phyloP scores from a whole-genome alignment of 2,113 vertebrate species.

The Rutilus rutilus region DNA sequence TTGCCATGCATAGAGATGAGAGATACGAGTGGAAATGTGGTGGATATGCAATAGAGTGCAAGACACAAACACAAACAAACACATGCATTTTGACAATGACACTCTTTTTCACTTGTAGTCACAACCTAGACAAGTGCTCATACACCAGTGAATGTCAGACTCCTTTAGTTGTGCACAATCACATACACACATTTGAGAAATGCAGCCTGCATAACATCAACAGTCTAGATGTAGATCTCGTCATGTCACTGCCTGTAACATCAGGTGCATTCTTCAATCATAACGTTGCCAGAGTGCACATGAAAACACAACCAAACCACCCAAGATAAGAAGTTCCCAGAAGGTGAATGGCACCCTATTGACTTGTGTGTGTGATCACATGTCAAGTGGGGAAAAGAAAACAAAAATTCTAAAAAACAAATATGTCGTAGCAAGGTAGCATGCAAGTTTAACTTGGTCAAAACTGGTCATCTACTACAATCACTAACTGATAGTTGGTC shows the following conservation, averaged over 20 bases:
- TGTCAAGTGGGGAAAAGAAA: not conserved
- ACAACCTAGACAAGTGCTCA: not conserved
- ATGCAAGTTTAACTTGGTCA: not conserved
- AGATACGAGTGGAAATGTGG: conserved; percentile 66
- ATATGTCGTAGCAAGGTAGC: not conserved
- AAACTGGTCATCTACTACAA: not conserved
- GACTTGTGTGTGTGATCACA: not conserved
- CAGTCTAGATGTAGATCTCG: conserved; percentile 32
- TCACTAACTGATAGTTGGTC: not conserved
- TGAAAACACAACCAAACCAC: conserved; percentile 28
- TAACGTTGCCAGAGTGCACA: conserved; percentile 36
- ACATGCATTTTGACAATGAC: conserved; percentile 15
- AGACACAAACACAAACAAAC: conserved; percentile 54
- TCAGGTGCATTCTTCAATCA: conserved; percentile 45
- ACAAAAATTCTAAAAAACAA: too few species aligned
- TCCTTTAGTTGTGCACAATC: not conserved
- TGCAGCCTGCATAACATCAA: conserved; percentile 49
- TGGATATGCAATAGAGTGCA: conserved; percentile 54
- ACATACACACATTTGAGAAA: conserved; percentile 28
- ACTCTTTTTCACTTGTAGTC: not conserved
- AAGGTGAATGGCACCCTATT: not conserved
- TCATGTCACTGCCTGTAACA: conserved; percentile 56
- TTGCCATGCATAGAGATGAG: conserved; percentile 61
- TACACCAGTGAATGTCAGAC: conserved; percentile 4
- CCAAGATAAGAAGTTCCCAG: not conserved